Percentiles rank a stretch among this genome's conserved stretches.
Conservation (phyloP, 2,888 invertebrate genomes). For the Ennomos erosarius region DNA sequence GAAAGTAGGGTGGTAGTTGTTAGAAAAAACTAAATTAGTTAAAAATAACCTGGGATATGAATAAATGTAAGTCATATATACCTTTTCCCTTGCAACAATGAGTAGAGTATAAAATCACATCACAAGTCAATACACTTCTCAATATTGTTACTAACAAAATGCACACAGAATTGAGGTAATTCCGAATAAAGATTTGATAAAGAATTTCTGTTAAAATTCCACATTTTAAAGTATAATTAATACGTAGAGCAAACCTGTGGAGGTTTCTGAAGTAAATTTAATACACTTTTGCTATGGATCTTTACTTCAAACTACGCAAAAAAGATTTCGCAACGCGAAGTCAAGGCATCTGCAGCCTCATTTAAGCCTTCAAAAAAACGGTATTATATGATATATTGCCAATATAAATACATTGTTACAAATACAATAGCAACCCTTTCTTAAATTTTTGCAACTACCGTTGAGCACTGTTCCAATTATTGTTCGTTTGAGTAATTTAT, state of each 20-base stretch:
- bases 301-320: neutral
- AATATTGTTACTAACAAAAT: no score
- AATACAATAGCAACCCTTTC: conserved; percentile 67
- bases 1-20: conserved; percentile 1
- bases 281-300: no score
- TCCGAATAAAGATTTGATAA: no score
- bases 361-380: conserved; percentile 27
- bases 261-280: neutral
- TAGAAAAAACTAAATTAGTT: neutral
- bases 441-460: conserved; percentile 72
- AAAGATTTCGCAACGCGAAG: conserved; percentile 3
- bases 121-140: no score
- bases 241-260: neutral
- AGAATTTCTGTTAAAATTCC: no score
- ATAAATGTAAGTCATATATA: no score
- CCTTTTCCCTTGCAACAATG: no score
- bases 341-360: conserved; percentile 1
- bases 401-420: conserved; percentile 47
- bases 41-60: no score
- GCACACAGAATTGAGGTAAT: no score
- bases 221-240: neutral
- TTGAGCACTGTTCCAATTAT: conserved; percentile 71
- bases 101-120: no score
- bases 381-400: conserved; percentile 54
- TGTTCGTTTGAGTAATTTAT: conserved; percentile 70